Evolutionary conservation across 1,140 invertebrate genomes (phyloP).

Genomic region (Drosophila arizonae): DNA sequence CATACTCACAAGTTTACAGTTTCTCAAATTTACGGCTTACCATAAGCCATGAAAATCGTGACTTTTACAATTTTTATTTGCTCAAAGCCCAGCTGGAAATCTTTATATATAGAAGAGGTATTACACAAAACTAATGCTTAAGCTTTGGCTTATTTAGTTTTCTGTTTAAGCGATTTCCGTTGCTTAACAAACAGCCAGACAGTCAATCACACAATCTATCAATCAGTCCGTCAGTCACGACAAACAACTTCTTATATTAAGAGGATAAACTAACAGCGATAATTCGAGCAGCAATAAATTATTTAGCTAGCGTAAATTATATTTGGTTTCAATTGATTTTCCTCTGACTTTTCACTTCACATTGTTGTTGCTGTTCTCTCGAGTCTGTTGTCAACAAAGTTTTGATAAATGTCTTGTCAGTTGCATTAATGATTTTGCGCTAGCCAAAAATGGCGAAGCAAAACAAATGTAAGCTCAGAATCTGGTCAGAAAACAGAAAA

Average conservation of each 20-base stretch:
- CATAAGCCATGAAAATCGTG: too few species aligned
- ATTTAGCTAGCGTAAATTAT: neutral
- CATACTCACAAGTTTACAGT: too few species aligned
- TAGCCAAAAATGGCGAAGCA: constrained; percentile 14
- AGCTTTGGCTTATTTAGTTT: too few species aligned
- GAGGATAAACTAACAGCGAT: neutral
- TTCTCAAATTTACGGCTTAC: too few species aligned
- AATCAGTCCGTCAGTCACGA: neutral
- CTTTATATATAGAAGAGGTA: too few species aligned
- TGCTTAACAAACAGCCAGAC: neutral
- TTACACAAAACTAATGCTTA: too few species aligned
- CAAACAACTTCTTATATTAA: neutral
- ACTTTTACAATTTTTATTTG: too few species aligned
- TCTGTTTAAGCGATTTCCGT: too few species aligned
- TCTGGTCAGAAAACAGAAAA: neutral
- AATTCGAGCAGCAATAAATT: constrained; percentile 4
- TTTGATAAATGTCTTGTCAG: constrained; percentile 53
- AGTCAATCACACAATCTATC: neutral
- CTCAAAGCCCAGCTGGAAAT: too few species aligned
- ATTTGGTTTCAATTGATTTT: neutral
- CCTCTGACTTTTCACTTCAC: neutral
- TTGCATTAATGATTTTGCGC: constrained; percentile 47
- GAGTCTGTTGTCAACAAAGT: constrained; percentile 7
- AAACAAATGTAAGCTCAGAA: constrained; percentile 29
- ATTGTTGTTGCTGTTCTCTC: neutral